Evolutionary conservation across 2,888 invertebrate species (phyloP).

Genomic region (Heliconius hortense): DNA sequence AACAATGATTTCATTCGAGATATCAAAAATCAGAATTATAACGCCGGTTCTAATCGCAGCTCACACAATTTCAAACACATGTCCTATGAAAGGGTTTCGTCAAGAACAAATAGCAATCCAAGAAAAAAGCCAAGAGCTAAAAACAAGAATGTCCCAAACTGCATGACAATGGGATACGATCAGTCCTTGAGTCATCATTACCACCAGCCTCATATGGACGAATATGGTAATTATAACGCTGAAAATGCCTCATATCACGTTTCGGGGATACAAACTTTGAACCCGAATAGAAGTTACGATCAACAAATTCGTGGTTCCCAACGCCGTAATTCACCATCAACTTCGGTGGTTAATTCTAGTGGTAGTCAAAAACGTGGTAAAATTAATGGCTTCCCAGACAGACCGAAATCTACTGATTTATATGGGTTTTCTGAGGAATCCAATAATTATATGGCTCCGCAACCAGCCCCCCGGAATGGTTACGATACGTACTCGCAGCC

Average conservation of each 20-base stretch:
- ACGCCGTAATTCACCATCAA: constrained; percentile 73
- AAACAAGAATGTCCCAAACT: constrained; percentile 80
- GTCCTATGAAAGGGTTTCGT: constrained; percentile 77
- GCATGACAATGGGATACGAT: constrained; percentile 83
- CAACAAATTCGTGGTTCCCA: constrained; percentile 70
- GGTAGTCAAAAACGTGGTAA: constrained; percentile 79
- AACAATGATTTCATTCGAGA: constrained; percentile 77
- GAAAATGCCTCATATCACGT: constrained; percentile 79
- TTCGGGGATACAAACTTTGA: constrained; percentile 77
- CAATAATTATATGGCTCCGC: constrained; percentile 71
- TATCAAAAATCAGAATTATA: constrained; percentile 81
- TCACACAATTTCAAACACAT: constrained; percentile 80
- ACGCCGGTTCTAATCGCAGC: constrained; percentile 74
- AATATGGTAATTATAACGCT: constrained; percentile 73
- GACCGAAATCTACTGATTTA: constrained; percentile 83
- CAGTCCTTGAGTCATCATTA: constrained; percentile 75
- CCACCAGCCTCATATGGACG: constrained; percentile 79
- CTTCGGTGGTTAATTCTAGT: constrained; percentile 72
- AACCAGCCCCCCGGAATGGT: constrained; percentile 75
- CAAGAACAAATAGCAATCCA: constrained; percentile 79
- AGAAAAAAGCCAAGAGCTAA: constrained; percentile 77
- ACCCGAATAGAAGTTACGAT: constrained; percentile 79
- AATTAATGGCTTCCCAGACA: constrained; percentile 82
- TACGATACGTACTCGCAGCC: constrained; percentile 81
- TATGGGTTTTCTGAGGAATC: constrained; percentile 81